These are phyloP conservation scores for Diglossa cyanea DNA, from an alignment of 2,797 vertebrate species.

Conservation along the genomic window DNA sequence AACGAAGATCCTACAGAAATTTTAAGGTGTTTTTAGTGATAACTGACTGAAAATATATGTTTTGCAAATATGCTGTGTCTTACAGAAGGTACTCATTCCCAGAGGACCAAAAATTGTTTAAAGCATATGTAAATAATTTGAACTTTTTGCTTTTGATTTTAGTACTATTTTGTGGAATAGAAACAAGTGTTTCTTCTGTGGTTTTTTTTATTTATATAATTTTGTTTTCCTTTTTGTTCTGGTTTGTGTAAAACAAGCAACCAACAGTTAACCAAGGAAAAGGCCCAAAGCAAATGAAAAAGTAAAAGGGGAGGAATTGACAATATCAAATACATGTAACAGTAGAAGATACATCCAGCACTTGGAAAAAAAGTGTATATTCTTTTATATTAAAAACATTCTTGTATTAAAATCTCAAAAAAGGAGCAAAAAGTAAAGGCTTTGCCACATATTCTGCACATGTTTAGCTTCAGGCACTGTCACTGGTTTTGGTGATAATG, in stretches of 20 bases:
- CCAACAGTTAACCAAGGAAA: not conserved
- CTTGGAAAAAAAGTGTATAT: not conserved
- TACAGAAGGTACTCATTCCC: not conserved
- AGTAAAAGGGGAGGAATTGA: not conserved
- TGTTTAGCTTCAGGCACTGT: not conserved
- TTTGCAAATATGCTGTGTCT: not conserved
- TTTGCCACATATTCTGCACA: not conserved
- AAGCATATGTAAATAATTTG: not conserved
- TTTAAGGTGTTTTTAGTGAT: not conserved
- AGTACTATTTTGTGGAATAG: not conserved
- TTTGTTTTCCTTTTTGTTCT: not conserved
- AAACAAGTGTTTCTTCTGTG: not conserved
- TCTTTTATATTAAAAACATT: not conserved
- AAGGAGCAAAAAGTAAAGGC: not conserved
- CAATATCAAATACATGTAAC: not conserved
- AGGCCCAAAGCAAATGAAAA: not conserved
- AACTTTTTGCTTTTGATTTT: not conserved
- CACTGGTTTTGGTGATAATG: not conserved
- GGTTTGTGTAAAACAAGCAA: not conserved
- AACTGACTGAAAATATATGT: not conserved
- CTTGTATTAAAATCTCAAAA: not conserved
- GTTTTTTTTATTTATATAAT: not conserved
- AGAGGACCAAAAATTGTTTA: not conserved
- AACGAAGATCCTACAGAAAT: not conserved
- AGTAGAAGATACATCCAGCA: not conserved